phyloP scores from a whole-genome alignment of 2,797 vertebrate genomes.

The Gambelia wislizenii region DNA sequence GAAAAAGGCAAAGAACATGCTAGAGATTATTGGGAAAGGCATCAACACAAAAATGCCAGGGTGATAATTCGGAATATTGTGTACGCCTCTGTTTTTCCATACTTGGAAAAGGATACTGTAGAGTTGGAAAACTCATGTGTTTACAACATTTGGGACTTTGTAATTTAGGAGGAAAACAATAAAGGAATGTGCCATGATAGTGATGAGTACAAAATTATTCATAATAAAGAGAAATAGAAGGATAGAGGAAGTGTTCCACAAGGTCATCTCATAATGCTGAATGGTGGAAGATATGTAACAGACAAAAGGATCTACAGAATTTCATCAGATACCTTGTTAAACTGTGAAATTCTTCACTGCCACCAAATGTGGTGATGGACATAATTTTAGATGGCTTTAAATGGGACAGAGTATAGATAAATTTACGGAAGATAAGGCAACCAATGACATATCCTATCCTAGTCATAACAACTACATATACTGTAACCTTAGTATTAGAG shows the following conservation, averaged over 20 bases:
- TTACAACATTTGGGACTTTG: not conserved
- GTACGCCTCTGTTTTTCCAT: not conserved
- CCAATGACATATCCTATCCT: not conserved
- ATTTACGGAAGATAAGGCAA: not conserved
- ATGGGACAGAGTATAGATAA: not conserved
- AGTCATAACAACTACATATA: not conserved
- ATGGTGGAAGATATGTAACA: not conserved
- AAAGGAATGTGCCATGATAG: not conserved
- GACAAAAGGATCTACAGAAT: not conserved
- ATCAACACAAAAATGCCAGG: not conserved
- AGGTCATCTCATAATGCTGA: not conserved
- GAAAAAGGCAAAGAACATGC: not conserved
- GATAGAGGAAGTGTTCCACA: not conserved
- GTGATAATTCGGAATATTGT: not conserved
- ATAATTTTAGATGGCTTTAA: no score
- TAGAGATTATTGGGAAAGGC: not conserved
- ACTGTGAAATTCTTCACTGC: not conserved
- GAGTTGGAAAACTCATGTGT: not conserved
- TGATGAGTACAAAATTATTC: not conserved
- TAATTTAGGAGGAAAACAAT: not conserved
- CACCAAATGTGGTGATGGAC: not conserved
- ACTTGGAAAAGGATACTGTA: not conserved
- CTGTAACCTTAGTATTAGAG: not conserved
- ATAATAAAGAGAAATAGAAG: not conserved
- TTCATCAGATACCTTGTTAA: not conserved